Evolutionary conservation across 1,140 invertebrate species (phyloP).

Genomic region (Dolichoris vasculosae): DNA sequence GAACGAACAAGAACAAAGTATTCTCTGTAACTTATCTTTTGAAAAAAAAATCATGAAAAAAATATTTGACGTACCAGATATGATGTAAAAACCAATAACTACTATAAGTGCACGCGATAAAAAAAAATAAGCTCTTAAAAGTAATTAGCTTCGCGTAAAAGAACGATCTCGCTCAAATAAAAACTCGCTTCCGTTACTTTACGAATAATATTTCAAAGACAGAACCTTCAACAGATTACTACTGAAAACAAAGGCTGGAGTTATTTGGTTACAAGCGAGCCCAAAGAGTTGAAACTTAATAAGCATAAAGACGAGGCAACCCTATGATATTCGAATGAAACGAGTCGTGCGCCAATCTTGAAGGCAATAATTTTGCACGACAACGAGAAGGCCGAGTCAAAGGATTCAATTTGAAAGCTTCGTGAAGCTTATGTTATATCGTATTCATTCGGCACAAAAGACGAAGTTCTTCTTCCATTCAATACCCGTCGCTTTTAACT

Average conservation of each 20-base stretch:
- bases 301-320: not conserved
- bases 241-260: not conserved
- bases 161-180: not conserved
- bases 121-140: not conserved
- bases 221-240: not conserved
- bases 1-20: not conserved
- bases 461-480: not conserved
- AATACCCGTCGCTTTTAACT: not conserved
- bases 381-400: not conserved
- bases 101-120: not conserved
- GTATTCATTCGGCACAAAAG: not conserved
- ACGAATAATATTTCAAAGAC: not conserved
- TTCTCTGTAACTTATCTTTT: not conserved
- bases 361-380: not conserved
- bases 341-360: not conserved
- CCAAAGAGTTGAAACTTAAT: not conserved
- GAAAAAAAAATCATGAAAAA: not conserved
- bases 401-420: conserved; percentile 14
- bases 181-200: not conserved
- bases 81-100: not conserved
- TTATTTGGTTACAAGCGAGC: not conserved
- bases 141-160: not conserved
- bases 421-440: not conserved
- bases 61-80: not conserved
- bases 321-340: not conserved